Percentiles rank a stretch among this genome's conserved stretches.
Evolutionary conservation across 2,113 vertebrate genomes (phyloP).

Genomic region (Mobula hypostoma): DNA sequence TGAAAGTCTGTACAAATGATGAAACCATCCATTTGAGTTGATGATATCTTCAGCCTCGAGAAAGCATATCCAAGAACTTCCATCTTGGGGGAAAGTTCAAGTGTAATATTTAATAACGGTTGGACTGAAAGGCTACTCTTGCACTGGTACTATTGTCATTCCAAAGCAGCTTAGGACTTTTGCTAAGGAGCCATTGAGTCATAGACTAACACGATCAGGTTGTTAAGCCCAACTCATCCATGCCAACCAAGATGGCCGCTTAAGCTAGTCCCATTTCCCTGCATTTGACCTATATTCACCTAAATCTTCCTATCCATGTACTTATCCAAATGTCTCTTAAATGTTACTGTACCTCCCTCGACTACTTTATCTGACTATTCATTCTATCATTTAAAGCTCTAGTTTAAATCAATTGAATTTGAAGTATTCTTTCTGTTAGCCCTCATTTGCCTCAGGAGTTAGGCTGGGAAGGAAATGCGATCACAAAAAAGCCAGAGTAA

Average conservation of each 20-base stretch:
- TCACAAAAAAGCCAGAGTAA: neutral
- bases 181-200: neutral
- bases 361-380: too few species aligned
- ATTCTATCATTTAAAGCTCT: too few species aligned
- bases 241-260: too few species aligned
- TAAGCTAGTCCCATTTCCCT: too few species aligned
- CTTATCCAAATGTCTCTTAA: too few species aligned
- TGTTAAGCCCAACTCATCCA: too few species aligned
- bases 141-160: neutral
- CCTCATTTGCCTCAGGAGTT: neutral
- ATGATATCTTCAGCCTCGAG: neutral
- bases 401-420: neutral
- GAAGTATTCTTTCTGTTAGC: neutral
- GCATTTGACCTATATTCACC: too few species aligned
- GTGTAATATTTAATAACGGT: neutral
- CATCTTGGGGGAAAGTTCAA: neutral
- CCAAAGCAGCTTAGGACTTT: neutral
- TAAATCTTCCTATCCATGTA: too few species aligned
- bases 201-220: too few species aligned
- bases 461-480: neutral
- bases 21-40: neutral
- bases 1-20: neutral
- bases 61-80: neutral
- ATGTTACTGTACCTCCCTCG: too few species aligned
- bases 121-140: neutral